These are phyloP conservation scores for Pangasius djambal DNA, from an alignment of 2,797 vertebrate species.

Conservation along the genomic window DNA sequence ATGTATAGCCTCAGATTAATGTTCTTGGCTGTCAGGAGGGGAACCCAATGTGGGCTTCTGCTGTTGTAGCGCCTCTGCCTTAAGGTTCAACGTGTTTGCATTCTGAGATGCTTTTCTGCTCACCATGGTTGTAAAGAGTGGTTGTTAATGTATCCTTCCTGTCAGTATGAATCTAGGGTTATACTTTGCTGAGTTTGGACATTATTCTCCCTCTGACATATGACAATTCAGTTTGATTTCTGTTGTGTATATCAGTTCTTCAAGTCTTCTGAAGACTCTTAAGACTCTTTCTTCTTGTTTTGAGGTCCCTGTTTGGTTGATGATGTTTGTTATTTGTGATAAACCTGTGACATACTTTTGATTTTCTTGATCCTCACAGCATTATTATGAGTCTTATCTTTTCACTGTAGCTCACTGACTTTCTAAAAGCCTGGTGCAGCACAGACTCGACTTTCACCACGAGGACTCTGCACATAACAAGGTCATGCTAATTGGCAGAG, in stretches of 20 bases:
- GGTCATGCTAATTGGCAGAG: slow-evolving; percentile 76
- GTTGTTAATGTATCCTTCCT: neutral
- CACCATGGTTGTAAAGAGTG: neutral
- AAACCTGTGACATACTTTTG: neutral
- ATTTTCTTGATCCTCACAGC: slow-evolving; percentile 39
- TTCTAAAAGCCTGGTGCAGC: slow-evolving; percentile 55
- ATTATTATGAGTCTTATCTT: slow-evolving; percentile 71
- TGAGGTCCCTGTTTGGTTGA: neutral
- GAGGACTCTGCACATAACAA: slow-evolving; percentile 65
- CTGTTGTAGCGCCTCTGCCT: too few species aligned
- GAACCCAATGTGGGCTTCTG: too few species aligned
- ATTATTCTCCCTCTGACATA: neutral
- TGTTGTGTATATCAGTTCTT: neutral
- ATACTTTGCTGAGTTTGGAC: neutral
- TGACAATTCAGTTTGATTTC: neutral
- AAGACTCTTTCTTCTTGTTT: neutral
- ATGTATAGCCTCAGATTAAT: too few species aligned
- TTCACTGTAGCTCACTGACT: slow-evolving; percentile 46
- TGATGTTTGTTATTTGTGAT: neutral
- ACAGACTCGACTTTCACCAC: slow-evolving; percentile 66
- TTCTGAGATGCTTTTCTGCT: neutral
- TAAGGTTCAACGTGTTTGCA: neutral
- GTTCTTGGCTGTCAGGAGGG: too few species aligned
- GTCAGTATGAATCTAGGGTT: too few species aligned
- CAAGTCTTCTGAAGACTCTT: neutral